phyloP scores from a whole-genome alignment of 2,797 vertebrate species.

The Psittacula derbiana region DNA sequence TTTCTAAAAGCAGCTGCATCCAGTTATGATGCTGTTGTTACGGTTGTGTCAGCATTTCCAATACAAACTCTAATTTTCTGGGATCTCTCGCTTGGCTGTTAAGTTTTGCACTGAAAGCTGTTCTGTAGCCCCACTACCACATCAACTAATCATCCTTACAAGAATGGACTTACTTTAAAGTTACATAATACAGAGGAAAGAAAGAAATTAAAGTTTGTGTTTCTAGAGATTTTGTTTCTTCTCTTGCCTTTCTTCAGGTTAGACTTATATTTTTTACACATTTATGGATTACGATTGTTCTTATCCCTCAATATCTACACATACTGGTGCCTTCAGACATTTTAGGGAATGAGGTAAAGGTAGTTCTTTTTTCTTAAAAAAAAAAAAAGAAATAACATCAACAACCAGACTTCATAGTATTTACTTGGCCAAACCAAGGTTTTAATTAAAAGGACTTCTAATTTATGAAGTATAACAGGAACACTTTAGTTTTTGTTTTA shows the following conservation, averaged over 20 bases:
- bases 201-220: not conserved
- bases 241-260: not conserved
- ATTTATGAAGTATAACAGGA: not conserved
- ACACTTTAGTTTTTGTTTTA: not conserved
- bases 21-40: conserved; percentile 54
- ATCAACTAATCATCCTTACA: conserved; percentile 11
- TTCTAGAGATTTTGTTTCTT: not conserved
- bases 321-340: not conserved
- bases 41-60: conserved; percentile 62
- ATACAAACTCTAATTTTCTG: conserved; percentile 55
- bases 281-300: not conserved
- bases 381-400: not conserved
- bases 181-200: not conserved
- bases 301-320: not conserved
- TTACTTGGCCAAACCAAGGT: not conserved
- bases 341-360: not conserved
- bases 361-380: not conserved
- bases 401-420: not conserved
- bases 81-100: conserved; percentile 32
- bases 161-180: conserved; percentile 19
- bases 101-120: conserved; percentile 52
- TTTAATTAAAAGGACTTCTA: not conserved
- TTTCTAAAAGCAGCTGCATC: conserved; percentile 51
- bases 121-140: not conserved
- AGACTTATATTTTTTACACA: not conserved